Percentiles rank a stretch among this genome's conserved stretches.
These are phyloP conservation scores for Galago senegalensis DNA, from an alignment of 2,797 vertebrate species.

Conservation along the genomic window DNA sequence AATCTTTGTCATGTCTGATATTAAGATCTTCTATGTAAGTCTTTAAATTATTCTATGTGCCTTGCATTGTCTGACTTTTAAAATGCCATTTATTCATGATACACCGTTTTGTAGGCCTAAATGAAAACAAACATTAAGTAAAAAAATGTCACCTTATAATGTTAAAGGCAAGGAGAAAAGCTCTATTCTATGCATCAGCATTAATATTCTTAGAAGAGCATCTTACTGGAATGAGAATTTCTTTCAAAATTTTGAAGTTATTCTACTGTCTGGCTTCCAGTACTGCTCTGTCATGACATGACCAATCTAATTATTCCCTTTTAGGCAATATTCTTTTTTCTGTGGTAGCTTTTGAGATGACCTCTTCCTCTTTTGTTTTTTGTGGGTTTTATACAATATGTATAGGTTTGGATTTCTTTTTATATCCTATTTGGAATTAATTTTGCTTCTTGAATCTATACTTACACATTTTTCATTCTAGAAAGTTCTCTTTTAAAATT, in stretches of 20 bases:
- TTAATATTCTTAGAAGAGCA: background rate
- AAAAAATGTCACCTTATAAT: conserved; percentile 21
- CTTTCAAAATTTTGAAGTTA: too few species aligned
- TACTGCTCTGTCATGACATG: too few species aligned
- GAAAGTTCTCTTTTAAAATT: background rate
- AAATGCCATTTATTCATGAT: background rate
- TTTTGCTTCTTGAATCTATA: background rate
- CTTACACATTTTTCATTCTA: background rate
- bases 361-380: background rate
- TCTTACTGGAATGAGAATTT: too few species aligned
- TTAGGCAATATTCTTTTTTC: background rate
- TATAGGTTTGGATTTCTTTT: background rate
- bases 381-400: background rate
- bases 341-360: background rate
- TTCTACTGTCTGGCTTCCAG: too few species aligned
- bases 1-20: conserved; percentile 89
- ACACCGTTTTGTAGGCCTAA: conserved; percentile 49
- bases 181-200: background rate
- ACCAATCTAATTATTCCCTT: too few species aligned
- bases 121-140: conserved; percentile 52
- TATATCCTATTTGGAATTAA: background rate
- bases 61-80: conserved; percentile 80
- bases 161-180: background rate
- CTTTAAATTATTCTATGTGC: conserved; percentile 90
- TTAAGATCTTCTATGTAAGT: conserved; percentile 89